Percentiles rank a stretch among this genome's conserved stretches.
Evolutionary conservation across 2,113 vertebrate species (phyloP).

Genomic region (Eublepharis macularius): DNA sequence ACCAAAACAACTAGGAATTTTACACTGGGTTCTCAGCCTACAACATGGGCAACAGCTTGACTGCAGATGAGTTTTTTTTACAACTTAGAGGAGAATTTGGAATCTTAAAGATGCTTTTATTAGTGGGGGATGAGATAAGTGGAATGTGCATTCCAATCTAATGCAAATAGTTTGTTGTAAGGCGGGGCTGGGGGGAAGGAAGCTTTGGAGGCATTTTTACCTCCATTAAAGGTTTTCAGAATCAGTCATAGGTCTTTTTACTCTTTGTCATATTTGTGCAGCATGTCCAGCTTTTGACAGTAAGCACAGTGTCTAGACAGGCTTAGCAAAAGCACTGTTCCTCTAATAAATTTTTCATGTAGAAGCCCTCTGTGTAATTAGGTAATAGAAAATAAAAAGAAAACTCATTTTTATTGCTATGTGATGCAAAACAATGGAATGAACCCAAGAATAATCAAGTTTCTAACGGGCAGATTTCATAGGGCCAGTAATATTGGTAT

Average conservation of each 20-base stretch:
- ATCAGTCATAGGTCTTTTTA: neutral
- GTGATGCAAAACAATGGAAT: neutral
- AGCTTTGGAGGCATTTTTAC: neutral
- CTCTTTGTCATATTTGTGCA: neutral
- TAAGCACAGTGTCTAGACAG: neutral
- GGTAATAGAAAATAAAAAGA: neutral
- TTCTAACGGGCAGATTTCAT: neutral
- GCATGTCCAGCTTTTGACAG: neutral
- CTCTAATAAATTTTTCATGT: neutral
- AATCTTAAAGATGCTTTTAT: neutral
- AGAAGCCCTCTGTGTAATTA: neutral
- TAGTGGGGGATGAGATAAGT: neutral
- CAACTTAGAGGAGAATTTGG: neutral
- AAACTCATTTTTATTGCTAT: neutral
- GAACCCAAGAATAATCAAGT: neutral
- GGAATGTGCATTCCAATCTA: neutral
- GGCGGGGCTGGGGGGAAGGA: neutral
- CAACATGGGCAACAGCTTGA: neutral
- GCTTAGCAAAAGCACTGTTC: neutral
- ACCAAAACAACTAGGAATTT: neutral
- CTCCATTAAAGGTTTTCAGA: neutral
- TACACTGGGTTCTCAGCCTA: neutral
- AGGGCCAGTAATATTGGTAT: neutral
- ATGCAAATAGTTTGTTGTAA: neutral
- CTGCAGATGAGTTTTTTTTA: neutral